Evolutionary conservation across 2,888 invertebrate species (phyloP), one percentile per base, ranked within the genome.

Genomic region (Mactromeris polynyma): DNA sequence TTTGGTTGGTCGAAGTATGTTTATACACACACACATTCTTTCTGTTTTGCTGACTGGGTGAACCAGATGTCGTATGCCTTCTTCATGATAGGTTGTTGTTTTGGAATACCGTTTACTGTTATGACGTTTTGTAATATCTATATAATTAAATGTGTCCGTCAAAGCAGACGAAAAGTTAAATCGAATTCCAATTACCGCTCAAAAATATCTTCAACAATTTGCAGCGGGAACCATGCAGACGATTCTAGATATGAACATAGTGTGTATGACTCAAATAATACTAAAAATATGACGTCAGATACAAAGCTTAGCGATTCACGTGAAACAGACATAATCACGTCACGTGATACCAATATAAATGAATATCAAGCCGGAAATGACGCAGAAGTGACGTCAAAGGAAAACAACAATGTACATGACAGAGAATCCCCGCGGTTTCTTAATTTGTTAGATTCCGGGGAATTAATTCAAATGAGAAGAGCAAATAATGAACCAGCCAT

Each of bases 41-140:
- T 95, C 90, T 96, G 96, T 85, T 96, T 95, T 91, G 95, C 95
- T 89, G 87, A 94, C 17, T 96, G 96, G 96, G 89, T 87, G 2
- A 90, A 93, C 54, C 93, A 94, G 19, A 83, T 91, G 58, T 93
- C 94, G 19, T 96, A 96, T 88, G 95, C 96, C 17, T 92, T 95
- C 91, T 96, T 96, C 89, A 96, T 96, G 96, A 94, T 96, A 9
- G 91, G 90, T 1, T 91, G 93, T 33, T 96, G 96, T 86, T 96
- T 96, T 85, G 95, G 95, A 17, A 94, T 94, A 31, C 96, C 96
- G 0, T 95, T 94, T 64, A 69, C 90, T 11, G 94, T 95, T 21
- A 96, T 96, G 96, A 92, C 94, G 0, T 91, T 95, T 42, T 95
- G 94, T 81, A 96, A 96, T 84, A 86, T 94, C 11, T 86, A 92